Evolutionary conservation across 2,888 invertebrate genomes (phyloP).

Genomic region (Patella caerulea): DNA sequence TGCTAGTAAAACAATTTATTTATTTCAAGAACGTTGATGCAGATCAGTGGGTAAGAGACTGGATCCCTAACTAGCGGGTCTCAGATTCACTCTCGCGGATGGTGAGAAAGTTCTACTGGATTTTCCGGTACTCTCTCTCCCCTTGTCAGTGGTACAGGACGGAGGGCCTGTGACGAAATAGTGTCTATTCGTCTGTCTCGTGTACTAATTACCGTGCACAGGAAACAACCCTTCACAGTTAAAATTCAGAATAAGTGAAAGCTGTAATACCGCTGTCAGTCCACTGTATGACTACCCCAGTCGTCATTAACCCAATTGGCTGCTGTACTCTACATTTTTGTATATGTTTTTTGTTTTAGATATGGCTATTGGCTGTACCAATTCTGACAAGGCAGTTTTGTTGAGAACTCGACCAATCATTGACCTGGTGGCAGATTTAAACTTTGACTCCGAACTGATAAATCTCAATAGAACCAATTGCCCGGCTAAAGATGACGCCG

Average conservation of each 20-base stretch:
- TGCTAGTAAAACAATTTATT: no score
- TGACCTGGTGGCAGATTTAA: constrained; percentile 36
- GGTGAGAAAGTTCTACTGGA: background rate
- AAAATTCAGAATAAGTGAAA: no score
- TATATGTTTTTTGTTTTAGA: constrained; percentile 42
- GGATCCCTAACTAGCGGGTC: no score
- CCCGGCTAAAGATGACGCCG: constrained; percentile 21
- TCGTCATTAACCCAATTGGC: no score
- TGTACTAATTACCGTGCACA: no score
- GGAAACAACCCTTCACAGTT: no score
- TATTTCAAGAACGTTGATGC: background rate
- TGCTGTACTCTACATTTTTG: no score
- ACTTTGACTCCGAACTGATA: constrained; percentile 25
- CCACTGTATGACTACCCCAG: no score
- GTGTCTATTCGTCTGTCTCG: no score
- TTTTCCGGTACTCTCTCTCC: background rate
- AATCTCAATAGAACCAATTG: constrained; percentile 28
- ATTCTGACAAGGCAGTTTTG: constrained; percentile 50
- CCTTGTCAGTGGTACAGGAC: no score
- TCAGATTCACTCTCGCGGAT: background rate
- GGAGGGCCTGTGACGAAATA: no score
- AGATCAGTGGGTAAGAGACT: background rate
- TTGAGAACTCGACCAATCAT: constrained; percentile 48
- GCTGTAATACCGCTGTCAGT: no score
- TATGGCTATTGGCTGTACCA: constrained; percentile 51